These are phyloP conservation scores for Gobiocypris rarus DNA, from an alignment of 2,113 vertebrate genomes.

Conservation along the genomic window DNA sequence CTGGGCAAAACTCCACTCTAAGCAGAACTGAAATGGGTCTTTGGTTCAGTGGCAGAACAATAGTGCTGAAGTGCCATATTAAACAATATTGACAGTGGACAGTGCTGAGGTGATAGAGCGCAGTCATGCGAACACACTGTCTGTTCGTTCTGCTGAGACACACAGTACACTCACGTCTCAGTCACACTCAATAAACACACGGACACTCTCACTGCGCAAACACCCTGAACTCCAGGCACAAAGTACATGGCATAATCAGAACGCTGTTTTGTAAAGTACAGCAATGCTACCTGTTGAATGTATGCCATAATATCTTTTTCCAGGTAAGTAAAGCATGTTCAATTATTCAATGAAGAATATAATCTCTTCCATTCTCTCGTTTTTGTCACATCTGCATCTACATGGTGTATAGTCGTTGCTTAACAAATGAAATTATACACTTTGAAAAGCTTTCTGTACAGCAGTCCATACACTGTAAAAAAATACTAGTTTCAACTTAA, in stretches of 20 bases:
- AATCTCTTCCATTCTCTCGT: not conserved
- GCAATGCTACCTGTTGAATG: no score
- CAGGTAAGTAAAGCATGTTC: no score
- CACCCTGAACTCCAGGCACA: not conserved
- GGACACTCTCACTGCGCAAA: not conserved
- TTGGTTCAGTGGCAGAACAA: constrained; percentile 7
- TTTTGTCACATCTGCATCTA: no score
- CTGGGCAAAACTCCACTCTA: not conserved
- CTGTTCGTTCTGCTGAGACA: not conserved
- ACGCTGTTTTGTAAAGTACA: not conserved
- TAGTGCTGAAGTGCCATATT: not conserved
- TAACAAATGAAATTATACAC: no score
- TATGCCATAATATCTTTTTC: no score
- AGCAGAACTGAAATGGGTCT: constrained; percentile 7
- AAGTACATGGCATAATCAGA: not conserved
- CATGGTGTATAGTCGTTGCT: not conserved
- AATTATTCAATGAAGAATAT: no score
- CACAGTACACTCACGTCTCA: not conserved
- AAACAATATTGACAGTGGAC: constrained; percentile 13
- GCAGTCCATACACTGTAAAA: no score
- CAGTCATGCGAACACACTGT: not conserved
- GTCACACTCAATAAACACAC: not conserved
- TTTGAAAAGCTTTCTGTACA: no score
- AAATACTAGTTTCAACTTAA: no score
- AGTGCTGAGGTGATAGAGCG: not conserved